Base-by-base conservation (phyloP, 2,113 vertebrate genomes). In the Delphinapterus leucas region DNA sequence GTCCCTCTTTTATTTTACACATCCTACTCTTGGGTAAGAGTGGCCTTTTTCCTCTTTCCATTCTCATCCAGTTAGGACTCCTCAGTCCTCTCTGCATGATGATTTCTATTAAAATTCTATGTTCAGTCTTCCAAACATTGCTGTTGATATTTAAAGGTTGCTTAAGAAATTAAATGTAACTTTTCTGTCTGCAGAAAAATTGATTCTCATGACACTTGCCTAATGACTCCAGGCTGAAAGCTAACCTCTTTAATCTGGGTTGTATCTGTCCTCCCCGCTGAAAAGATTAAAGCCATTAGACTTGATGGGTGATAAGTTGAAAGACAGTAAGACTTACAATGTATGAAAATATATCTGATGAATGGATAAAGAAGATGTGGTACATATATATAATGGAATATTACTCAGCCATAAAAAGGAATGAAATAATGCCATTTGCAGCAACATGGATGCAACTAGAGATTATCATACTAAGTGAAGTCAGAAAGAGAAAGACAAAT, bases 101-200 rank as follows among this genome's bases (percentile, higher is more conserved):
- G 47, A 63, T 67, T 74, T 76, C 76, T 88, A 21, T 77, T 60
- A 85, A 91, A 86, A 95, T 26, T 61, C 33, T 74, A 33, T 33
- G 41, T 83, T 93, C 14, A 33, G 41, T 63, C 17, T 36, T 84
- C 33, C 49, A 68, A 23, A 96, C 55, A 55, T 90, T 63, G 65
- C 41, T 58, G 73, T 80, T 85, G 71, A 41, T 53, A 55, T 70
- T 84, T 84, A 60, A 67, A 90, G 8, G 2, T 81, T 91, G 20
- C 17, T 67, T 77, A 84, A 53, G 8, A 96, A 77, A 90, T 84
- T 67, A 73, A 65, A 12, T 85, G 36, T 76, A 63, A 53, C 31
- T 96, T 84, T 93, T 63, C 86, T 86, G 55, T 68, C 79, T 84
- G 71, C 70, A 93, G 73, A 85, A 83, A 79, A 61, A 63, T 83